Evolutionary conservation across 2,797 vertebrate species (phyloP).

Genomic region (Spinus olivaceus): DNA sequence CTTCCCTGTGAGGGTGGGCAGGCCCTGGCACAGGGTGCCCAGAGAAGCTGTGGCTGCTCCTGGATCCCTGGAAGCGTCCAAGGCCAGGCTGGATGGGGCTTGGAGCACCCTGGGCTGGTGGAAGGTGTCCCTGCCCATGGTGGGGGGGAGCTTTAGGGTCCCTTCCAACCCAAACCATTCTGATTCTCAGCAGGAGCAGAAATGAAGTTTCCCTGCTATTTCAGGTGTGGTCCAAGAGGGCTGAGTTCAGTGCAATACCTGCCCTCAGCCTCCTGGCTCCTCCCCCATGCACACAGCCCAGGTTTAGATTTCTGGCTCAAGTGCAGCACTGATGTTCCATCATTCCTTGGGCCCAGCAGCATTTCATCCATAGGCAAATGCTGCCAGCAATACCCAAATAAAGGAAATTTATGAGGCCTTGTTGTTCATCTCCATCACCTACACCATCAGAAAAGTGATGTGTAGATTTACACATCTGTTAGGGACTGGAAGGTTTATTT

Average conservation of each 20-base stretch:
- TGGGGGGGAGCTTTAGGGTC: rapidly evolving
- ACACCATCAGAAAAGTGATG: neutral
- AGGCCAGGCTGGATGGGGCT: rapidly evolving
- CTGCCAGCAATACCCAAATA: neutral
- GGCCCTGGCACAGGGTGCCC: neutral
- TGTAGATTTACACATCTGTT: too few relatives aligned
- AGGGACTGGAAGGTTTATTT: neutral
- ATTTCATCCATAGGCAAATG: neutral
- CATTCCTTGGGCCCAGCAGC: neutral
- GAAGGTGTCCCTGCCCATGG: neutral
- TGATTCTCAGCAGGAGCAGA: neutral
- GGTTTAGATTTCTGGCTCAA: neutral
- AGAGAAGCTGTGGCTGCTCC: neutral
- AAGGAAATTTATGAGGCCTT: neutral
- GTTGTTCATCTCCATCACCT: neutral
- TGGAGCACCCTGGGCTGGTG: rapidly evolving
- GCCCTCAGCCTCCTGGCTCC: neutral
- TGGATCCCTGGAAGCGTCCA: neutral
- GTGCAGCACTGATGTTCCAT: neutral
- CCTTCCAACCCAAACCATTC: neutral
- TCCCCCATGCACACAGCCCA: neutral
- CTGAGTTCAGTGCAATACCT: neutral
- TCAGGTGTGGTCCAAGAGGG: neutral
- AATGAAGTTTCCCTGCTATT: rapidly evolving
- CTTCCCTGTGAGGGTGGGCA: rapidly evolving